A percentile compares a stretch with the other conserved stretches of the same genome.
Evolutionary conservation across 2,797 vertebrate species (phyloP).

Genomic region (Peromyscus nudipes): DNA sequence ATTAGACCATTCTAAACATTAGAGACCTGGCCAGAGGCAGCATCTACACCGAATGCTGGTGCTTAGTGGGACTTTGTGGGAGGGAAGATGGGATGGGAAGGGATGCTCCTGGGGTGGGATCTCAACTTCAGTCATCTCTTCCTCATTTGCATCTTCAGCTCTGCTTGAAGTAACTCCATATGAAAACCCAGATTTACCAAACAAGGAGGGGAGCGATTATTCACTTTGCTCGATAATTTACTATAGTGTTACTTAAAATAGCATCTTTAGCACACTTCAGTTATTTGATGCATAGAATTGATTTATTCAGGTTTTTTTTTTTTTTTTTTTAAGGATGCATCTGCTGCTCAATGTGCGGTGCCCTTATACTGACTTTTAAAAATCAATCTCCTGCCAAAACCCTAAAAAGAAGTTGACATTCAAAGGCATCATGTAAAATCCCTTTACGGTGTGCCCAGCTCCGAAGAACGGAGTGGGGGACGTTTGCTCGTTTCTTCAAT

Average conservation of each 20-base stretch:
- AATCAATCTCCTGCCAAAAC: slow-evolving; percentile 75
- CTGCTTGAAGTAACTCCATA: slow-evolving; percentile 47
- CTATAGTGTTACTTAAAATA: slow-evolving; percentile 81
- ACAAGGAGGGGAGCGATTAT: slow-evolving; percentile 63
- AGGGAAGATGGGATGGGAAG: no score
- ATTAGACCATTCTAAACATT: not conserved
- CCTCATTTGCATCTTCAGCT: slow-evolving; percentile 36
- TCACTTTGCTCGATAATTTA: slow-evolving; percentile 76
- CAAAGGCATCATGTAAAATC: slow-evolving; percentile 57
- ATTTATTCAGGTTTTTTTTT: slow-evolving; percentile 60
- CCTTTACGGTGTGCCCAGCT: not conserved
- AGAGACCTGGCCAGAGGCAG: not conserved
- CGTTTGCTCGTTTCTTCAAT: not conserved
- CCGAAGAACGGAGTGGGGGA: not conserved
- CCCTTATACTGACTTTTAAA: slow-evolving; percentile 81
- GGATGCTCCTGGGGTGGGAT: not conserved
- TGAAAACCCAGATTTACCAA: slow-evolving; percentile 69
- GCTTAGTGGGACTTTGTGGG: no score
- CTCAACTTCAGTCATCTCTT: not conserved
- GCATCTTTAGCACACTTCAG: slow-evolving; percentile 67
- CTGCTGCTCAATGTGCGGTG: slow-evolving; percentile 59
- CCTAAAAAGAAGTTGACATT: slow-evolving; percentile 81
- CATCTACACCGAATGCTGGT: no score
- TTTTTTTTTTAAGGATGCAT: slow-evolving; percentile 70
- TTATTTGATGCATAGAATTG: slow-evolving; percentile 66